Evolutionary conservation across 2,113 vertebrate genomes (phyloP), one percentile per base, ranked within the genome.

Genomic region (Oriolus oriolus): DNA sequence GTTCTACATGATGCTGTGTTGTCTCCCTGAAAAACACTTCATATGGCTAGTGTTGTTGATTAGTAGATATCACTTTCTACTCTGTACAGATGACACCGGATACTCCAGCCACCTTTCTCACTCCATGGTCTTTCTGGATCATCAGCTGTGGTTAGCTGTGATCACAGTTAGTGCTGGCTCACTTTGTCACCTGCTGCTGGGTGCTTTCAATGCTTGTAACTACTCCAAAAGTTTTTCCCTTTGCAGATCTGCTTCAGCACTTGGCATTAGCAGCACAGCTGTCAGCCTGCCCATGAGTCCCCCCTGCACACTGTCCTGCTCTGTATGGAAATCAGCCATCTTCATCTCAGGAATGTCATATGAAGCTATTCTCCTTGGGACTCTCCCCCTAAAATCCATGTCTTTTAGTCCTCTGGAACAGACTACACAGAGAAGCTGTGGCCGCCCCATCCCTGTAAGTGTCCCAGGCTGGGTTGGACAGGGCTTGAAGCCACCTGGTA

Each of bases 261-360:
- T 49, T 1, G 0, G 57, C 24, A 7, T n/a, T 6, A 53, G 88
- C 78, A 44, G 49, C 16, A 22, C 1, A 6, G 44, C 79, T 41
- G 27, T 8, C 56, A 35, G 78, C 56, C 60, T 50, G 78, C 39
- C 44, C 0, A 0, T 3, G 21, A 50, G 37, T 24, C 31, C 30
- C 17, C 17, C 52, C 4, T 2, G 2, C 59, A 14, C 0, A 0
- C 71, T 83, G 31, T 20, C 4, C 80, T 91, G 54, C 76, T 70
- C 27, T 57, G 5, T 14, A 9, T 22, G 65, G 53, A 33, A 28
- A 60, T 49, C 66, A 57, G 21, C 37, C 47, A 27, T 35, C 81
- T 59, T 37, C 84, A 76, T 54, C 90, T 91, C 90, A 68, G 81
- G 47, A 91, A 35, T n/a, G 61, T 39, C 39, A 0, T 6, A 20